A percentile compares a stretch with the other conserved stretches of the same genome.
Conservation (phyloP, 1,140 invertebrate genomes). For the Grapholita molesta region DNA sequence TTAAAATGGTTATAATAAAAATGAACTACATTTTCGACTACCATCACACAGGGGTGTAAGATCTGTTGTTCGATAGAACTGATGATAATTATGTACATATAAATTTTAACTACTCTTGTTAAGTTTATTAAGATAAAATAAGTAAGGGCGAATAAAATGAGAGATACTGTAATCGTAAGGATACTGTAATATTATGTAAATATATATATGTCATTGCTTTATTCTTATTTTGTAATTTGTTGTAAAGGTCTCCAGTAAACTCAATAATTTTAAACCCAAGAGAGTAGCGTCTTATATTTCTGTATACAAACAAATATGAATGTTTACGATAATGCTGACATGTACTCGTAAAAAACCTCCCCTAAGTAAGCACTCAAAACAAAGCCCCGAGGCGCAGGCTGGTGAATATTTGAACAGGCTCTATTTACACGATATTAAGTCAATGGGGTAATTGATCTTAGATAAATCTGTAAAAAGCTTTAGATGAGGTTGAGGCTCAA, state of each 20-base stretch:
- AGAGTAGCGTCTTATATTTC: not conserved
- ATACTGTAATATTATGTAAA: too few species aligned
- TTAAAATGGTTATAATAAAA: too few species aligned
- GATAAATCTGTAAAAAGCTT: constrained; percentile 39
- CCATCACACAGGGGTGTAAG: too few species aligned
- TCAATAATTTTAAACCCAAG: not conserved
- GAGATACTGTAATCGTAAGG: too few species aligned
- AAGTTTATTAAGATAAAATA: too few species aligned
- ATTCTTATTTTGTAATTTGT: too few species aligned
- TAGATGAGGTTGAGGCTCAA: not conserved
- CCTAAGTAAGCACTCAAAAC: constrained; percentile 19
- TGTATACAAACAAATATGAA: not conserved
- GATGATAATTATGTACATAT: too few species aligned
- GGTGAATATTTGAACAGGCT: constrained; percentile 33
- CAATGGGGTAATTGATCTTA: constrained; percentile 26
- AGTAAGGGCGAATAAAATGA: too few species aligned
- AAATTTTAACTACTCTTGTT: too few species aligned
- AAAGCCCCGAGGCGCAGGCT: constrained; percentile 18
- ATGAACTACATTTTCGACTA: too few species aligned
- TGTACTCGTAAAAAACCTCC: constrained; percentile 20
- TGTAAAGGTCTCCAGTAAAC: not conserved
- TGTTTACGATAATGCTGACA: constrained; percentile 18
- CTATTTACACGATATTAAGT: constrained; percentile 29
- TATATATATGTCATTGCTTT: too few species aligned
- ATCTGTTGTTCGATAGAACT: too few species aligned